A percentile compares a stretch with the other conserved stretches of the same genome.
Evolutionary conservation across 1,140 invertebrate genomes (phyloP).

Genomic region (Lordiphosa clarofinis): DNA sequence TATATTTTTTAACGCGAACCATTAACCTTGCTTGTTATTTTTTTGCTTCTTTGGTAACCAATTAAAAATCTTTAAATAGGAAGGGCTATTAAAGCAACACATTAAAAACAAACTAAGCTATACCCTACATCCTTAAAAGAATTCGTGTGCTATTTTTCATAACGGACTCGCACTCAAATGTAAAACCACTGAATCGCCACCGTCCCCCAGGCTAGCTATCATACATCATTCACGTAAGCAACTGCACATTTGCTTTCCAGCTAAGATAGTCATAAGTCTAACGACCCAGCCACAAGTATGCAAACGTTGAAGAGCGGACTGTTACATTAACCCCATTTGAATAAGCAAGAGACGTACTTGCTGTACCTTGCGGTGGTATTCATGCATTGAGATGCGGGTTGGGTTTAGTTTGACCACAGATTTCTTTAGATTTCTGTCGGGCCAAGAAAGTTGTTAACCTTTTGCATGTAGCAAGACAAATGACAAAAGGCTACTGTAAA

Average conservation of each 20-base stretch:
- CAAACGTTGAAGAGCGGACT: constrained; percentile 30
- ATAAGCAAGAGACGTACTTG: constrained; percentile 11
- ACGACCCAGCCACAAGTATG: constrained; percentile 45
- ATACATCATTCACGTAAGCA: constrained; percentile 23
- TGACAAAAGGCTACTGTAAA: constrained; percentile 52
- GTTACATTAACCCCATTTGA: constrained; percentile 53
- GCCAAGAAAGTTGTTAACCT: constrained; percentile 57
- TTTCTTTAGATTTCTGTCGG: constrained; percentile 22
- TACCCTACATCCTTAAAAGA: constrained; percentile 12
- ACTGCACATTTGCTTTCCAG: constrained; percentile 27
- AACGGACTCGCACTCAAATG: constrained; percentile 31
- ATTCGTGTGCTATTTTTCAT: constrained; percentile 20
- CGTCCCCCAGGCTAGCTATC: constrained; percentile 29
- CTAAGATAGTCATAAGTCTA: constrained; percentile 6
- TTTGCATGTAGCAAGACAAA: constrained; percentile 38
- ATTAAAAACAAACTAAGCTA: background rate
- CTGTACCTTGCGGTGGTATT: constrained; percentile 31
- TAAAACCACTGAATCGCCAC: constrained; percentile 36
- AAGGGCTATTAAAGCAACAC: too few relatives aligned
- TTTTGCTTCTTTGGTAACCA: too few relatives aligned
- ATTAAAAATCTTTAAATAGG: too few relatives aligned
- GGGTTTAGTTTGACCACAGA: constrained; percentile 17
- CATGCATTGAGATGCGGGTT: constrained; percentile 25
- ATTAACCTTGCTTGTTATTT: too few relatives aligned
- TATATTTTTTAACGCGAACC: too few relatives aligned